Evolutionary conservation across 2,113 vertebrate species (phyloP).

Genomic region (Crotalus tigris): DNA sequence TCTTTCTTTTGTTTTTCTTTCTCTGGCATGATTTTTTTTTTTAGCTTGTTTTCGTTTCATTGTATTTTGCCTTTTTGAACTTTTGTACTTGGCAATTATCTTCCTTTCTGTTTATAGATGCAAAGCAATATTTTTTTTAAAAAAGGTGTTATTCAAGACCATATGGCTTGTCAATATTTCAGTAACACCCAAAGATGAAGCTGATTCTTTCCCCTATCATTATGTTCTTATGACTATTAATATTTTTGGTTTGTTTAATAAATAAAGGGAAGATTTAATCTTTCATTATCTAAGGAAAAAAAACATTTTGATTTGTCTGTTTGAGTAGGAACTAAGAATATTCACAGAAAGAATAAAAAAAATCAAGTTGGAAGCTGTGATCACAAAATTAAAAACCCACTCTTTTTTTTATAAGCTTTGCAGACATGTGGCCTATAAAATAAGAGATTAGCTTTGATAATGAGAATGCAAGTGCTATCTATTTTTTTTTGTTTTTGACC

Average conservation of each 20-base stretch:
- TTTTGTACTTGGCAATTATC: not conserved
- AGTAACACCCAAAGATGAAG: not conserved
- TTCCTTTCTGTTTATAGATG: not conserved
- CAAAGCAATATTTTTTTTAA: not conserved
- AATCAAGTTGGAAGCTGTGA: not conserved
- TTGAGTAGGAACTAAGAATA: not conserved
- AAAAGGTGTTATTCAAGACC: not conserved
- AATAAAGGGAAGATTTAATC: not conserved
- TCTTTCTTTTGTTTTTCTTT: not conserved
- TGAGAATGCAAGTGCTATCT: not conserved
- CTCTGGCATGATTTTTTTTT: not conserved
- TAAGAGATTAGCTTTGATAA: not conserved
- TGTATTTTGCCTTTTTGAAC: not conserved
- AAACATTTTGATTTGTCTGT: not conserved
- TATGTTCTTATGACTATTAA: not conserved
- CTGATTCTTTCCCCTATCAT: not conserved
- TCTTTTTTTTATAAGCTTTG: not conserved
- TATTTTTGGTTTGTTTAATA: not conserved
- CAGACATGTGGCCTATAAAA: not conserved
- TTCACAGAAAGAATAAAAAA: not conserved
- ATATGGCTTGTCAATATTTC: not conserved
- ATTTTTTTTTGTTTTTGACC: not conserved
- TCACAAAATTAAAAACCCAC: not conserved
- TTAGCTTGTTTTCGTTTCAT: not conserved
- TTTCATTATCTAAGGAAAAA: not conserved